Evolutionary conservation across 2,888 invertebrate species (phyloP), one percentile per base, ranked within the genome.

Genomic region (Iselma pallidipennis): DNA sequence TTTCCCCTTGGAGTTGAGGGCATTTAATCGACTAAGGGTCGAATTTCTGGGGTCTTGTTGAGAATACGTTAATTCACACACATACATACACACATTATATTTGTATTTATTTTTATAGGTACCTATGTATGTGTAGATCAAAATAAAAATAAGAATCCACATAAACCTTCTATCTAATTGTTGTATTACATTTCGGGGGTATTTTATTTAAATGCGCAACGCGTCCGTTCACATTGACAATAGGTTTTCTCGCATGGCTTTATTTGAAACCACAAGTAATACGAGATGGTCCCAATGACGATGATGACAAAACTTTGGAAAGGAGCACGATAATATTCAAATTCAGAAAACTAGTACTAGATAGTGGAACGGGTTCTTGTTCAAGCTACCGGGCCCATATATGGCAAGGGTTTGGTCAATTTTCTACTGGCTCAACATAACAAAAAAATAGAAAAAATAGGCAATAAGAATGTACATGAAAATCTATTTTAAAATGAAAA

Each of bases 191-290:
- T 76, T 75, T 75, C 75, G 71, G 72, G 42, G 42, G 42, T 42
- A 42, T 63, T 65, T 63, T 67, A 74, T 77, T 77, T 72, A 68
- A 76, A 75, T 73, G 66, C 57, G 74, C 72, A 72, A 68, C 71
- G 71, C 70, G 68, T 69, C 70, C 69, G 72, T 75, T 76, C 74
- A 69, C 62, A 63, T 59, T 67, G 68, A 78, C 77, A 78, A 78
- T 76, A 67, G 74, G 66, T 68, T 72, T 76, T 76, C 69, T 74
- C 77, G 76, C 78, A 68, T 77, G 75, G 78, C 70, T 78, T 75
- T 76, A 76, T 77, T 66, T 64, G 66, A 72, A 75, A 78, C 77
- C 77, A 68, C 77, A 77, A 76, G 76, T 76, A 78, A 78, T 76
- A 74, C 74, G 76, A 77, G 71, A 73, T 68, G 65, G 68, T 66